Evolutionary conservation across 2,888 invertebrate species (phyloP), one percentile per base, ranked within the genome.

Genomic region (Thymelicus sylvestris): DNA sequence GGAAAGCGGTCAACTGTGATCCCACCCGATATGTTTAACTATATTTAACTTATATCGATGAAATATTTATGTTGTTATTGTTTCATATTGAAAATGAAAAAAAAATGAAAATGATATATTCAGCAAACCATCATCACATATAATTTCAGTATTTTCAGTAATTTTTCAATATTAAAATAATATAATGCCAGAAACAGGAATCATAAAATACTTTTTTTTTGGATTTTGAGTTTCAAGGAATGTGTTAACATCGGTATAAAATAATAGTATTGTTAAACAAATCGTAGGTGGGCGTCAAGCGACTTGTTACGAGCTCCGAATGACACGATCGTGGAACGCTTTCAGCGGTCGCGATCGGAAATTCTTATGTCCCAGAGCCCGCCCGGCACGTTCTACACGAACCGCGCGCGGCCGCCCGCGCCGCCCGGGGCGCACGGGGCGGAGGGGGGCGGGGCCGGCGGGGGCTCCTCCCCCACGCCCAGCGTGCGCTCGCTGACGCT

Each of bases 341-440:
- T 91, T 80, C 92, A 93, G 93, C 86, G 91, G 68, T 91, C 93
- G 78, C 86, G 88, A 73, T 91, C 92, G 76, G 93, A 92, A 80
- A 82, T 86, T 76, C 83, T 89, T 77, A 88, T 91, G 90, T 90
- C 91, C 67, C 89, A 89, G 81, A 89, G 89, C 73, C 92, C 92
- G 52, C 88, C 90, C 7, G 77, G 73, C 73, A 83, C 85, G 6
- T 80, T 87, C 79, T 84, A 83, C 79, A 77, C 10, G 70, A 71
- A 67, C 72, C 75, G 68, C 78, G 72, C 80, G 69, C 68, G 70
- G 74, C 61, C 57, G 65, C 7, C 76, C 74, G 67, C 71, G 19
- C 19, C 19, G 19, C 19, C 0, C 19, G 19, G 19, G 19, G 1
- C 19, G 19, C 19, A 19, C 19, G 19, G 19, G 19, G 1, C 19